phyloP scores from a whole-genome alignment of 2,888 invertebrate genomes.

The Baccha elongata region DNA sequence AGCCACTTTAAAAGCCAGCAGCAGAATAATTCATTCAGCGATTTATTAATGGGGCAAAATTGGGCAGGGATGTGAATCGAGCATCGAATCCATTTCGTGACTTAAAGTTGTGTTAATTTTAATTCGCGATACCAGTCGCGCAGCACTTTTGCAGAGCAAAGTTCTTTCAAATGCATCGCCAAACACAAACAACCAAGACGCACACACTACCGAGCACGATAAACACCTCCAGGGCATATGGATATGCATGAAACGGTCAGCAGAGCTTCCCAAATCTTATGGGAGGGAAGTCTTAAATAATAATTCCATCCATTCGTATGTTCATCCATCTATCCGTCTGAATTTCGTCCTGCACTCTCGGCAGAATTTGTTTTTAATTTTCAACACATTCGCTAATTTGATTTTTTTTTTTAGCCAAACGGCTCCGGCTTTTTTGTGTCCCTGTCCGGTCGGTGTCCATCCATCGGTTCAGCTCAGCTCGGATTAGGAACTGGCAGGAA shows the following conservation, averaged over 20 bases:
- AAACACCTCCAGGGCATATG: constrained; percentile 60
- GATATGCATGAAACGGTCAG: constrained; percentile 45
- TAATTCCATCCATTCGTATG: constrained; percentile 74
- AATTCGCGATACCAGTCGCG: constrained; percentile 17
- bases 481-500: constrained; percentile 34
- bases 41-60: constrained; percentile 79
- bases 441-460: constrained; percentile 10
- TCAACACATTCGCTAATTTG: constrained; percentile 83
- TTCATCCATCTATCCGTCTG: constrained; percentile 72
- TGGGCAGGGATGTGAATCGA: constrained; percentile 62
- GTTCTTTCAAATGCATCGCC: constrained; percentile 39
- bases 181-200: constrained; percentile 28
- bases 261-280: constrained; percentile 14
- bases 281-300: constrained; percentile 74
- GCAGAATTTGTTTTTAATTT: constrained; percentile 83
- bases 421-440: constrained; percentile 43
- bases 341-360: constrained; percentile 63
- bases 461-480: constrained; percentile 5
- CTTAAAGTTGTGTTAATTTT: constrained; percentile 67
- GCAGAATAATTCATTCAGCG: constrained; percentile 78
- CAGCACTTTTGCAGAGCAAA: background rate
- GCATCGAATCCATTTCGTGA: constrained; percentile 70
- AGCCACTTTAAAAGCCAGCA: constrained; percentile 77
- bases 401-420: constrained; percentile 82
- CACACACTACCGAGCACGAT: constrained; percentile 33